phyloP scores from a whole-genome alignment of 2,113 vertebrate genomes.

The Pseudopodoces humilis region DNA sequence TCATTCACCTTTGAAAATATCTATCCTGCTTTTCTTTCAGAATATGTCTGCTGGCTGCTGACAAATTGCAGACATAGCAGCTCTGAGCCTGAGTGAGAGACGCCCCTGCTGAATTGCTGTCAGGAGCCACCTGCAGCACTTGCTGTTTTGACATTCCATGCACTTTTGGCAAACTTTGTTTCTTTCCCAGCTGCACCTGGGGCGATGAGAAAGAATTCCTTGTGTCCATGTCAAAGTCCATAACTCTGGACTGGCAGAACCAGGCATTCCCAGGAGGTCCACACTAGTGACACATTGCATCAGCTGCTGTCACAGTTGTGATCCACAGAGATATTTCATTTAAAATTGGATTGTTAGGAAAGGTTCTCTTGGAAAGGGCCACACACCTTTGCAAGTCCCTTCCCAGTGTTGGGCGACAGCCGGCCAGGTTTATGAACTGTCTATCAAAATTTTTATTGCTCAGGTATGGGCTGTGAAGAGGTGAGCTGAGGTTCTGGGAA shows the following conservation, averaged over 20 bases:
- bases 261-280: background rate
- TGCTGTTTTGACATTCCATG: background rate
- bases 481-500: background rate
- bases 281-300: background rate
- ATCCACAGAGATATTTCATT: background rate
- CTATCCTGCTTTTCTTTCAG: background rate
- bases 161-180: background rate
- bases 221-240: accelerated
- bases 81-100: background rate
- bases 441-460: background rate
- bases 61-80: background rate
- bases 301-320: background rate
- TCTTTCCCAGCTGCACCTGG: background rate
- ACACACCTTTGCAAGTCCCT: background rate
- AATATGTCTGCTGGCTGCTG: background rate
- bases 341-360: background rate
- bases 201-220: background rate
- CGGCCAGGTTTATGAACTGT: background rate
- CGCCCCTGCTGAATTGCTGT: background rate
- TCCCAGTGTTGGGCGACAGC: accelerated
- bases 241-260: background rate
- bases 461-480: background rate
- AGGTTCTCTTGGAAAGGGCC: background rate
- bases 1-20: background rate
- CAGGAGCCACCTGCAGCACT: background rate